These are phyloP conservation scores for Dipus sagitta DNA, from an alignment of 2,797 vertebrate genomes.

Conservation along the genomic window DNA sequence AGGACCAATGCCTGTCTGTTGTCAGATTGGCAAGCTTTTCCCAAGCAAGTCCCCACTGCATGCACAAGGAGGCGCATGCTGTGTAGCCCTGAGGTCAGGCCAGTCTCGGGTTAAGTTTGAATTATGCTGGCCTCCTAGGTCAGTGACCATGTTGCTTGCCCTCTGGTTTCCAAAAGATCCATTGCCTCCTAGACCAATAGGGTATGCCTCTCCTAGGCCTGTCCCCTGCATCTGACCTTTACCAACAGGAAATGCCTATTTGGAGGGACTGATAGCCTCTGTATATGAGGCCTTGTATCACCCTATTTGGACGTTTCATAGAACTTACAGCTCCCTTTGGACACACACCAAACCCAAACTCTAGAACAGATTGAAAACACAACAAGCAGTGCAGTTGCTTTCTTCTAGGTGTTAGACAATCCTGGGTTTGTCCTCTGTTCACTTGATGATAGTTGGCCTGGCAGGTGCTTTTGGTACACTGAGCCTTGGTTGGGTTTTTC, in stretches of 20 bases:
- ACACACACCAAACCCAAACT: accelerated
- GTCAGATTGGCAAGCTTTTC: not conserved
- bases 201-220: not conserved
- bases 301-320: no score
- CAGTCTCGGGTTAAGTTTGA: no score
- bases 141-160: not conserved
- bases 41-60: not conserved
- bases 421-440: not conserved
- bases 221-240: not conserved
- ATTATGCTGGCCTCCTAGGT: not conserved
- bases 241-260: not conserved
- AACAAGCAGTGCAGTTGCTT: no score
- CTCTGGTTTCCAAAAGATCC: not conserved
- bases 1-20: not conserved
- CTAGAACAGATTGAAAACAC: not conserved
- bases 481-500: no score
- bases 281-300: not conserved
- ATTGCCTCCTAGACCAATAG: not conserved
- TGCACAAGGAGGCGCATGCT: no score
- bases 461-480: not conserved
- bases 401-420: not conserved
- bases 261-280: not conserved
- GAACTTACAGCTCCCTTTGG: accelerated
- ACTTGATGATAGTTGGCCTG: no score
- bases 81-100: accelerated